Base-by-base conservation (phyloP, 2,888 invertebrate genomes). In the Scotopteryx bipunctaria region DNA sequence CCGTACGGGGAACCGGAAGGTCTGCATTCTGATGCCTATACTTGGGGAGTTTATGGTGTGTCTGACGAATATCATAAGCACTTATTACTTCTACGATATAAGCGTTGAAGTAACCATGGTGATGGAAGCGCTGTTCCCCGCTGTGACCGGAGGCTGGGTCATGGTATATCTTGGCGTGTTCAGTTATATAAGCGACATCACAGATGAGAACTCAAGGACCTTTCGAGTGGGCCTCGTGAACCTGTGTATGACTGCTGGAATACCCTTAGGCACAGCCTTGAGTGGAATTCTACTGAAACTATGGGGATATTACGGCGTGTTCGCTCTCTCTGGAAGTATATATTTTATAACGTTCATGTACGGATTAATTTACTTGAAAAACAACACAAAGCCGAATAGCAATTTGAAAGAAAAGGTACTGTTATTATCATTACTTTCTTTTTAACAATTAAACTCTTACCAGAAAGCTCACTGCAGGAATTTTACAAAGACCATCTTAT, bases 141-240 rank as follows among this genome's bases (percentile, higher is more conserved):
- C 92, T 0, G 38, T 92, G 0, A 86, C 91, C 0, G 92, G 92
- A 2, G 91, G 91, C 1, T 91, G 91, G 88, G 91, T 91, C 1
- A 83, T 91, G 66, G 83, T 92, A 48, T 91, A 86, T 38, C 77
- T 92, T 53, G 91, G 92, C n/a, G 86, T 93, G 42, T 91, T 93
- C 74, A 92, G 92, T 61, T 93, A 93, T 63, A 88, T 94, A 3
- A 91, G 93, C 66, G 92, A 93, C 37, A 87, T 93, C 3, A 91
- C 93, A 0, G 83, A 81, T 49, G 81, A 86, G 14, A 81, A 92
- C 56, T 82, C 82, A 0, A 88, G 93, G 54, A 94, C 94, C 0
- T 83, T 91, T 31, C 78, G 93, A 57, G 91, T 94, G 1, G 93
- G 93, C 0, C 79, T 93, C 5, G 86, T 91, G 2, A 93, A 93